phyloP scores from a whole-genome alignment of 2,113 vertebrate genomes.

The Irena cyanogastra region DNA sequence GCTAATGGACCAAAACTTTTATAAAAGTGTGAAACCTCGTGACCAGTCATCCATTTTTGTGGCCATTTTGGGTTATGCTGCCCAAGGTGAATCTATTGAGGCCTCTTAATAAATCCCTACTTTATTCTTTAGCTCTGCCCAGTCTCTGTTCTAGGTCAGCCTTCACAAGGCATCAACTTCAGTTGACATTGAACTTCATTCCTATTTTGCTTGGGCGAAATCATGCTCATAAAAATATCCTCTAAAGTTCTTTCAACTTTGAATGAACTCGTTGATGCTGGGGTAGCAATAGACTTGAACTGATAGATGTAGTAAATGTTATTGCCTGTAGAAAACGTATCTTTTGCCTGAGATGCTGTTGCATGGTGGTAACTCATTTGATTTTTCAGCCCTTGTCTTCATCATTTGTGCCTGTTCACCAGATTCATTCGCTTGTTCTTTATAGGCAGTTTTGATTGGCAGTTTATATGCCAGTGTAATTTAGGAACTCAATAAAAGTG shows the following conservation, averaged over 20 bases:
- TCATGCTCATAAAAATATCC: not conserved
- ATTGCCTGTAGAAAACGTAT: not conserved
- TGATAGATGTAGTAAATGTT: not conserved
- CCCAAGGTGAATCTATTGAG: no score
- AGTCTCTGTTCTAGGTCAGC: no score
- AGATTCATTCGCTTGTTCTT: not conserved
- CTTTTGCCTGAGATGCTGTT: not conserved
- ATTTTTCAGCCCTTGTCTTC: not conserved
- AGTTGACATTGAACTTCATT: not conserved
- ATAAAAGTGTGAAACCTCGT: no score
- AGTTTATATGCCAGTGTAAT: not conserved
- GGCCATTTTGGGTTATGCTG: no score
- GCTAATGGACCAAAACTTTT: no score
- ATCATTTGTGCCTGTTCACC: not conserved
- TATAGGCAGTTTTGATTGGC: not conserved
- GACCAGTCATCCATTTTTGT: no score
- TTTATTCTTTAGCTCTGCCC: no score
- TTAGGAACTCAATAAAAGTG: constrained; percentile 41
- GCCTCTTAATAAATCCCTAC: no score
- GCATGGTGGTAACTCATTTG: not conserved
- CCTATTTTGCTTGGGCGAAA: not conserved
- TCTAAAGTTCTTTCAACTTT: not conserved
- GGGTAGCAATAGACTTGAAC: not conserved
- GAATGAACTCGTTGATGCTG: not conserved
- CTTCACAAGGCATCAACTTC: no score